A percentile compares a stretch with the other conserved stretches of the same genome.
Evolutionary conservation across 35 echinoderm and acorn worm species (phyloP).

Genomic region (Diadema setosum): DNA sequence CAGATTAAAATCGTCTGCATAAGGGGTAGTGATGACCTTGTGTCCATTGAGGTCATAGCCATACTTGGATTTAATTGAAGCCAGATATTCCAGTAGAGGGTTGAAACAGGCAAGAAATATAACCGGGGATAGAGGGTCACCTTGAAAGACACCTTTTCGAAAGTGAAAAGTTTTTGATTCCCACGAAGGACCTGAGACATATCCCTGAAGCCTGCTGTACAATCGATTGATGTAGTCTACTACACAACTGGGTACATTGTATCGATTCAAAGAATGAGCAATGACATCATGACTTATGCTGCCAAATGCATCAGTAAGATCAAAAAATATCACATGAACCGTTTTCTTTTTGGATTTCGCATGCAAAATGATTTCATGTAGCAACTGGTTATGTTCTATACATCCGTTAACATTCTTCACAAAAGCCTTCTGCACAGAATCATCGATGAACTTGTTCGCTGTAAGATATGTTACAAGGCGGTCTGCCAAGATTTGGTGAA

Average conservation of each 20-base stretch:
- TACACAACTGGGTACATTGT: background rate
- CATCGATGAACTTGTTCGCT: background rate
- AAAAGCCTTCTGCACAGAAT: conserved; percentile 11
- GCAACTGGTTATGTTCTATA: background rate
- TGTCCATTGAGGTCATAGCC: too few relatives aligned
- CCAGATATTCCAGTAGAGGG: too few relatives aligned
- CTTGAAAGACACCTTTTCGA: background rate
- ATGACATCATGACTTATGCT: background rate
- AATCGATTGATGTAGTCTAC: background rate
- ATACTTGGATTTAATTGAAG: too few relatives aligned
- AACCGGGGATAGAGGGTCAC: too few relatives aligned
- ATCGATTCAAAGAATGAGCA: background rate
- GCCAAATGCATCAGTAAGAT: background rate
- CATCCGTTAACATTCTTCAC: conserved; percentile 17
- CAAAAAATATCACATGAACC: background rate
- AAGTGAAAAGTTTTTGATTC: background rate
- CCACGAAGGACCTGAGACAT: background rate
- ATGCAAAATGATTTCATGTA: background rate
- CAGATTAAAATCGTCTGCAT: background rate
- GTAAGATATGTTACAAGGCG: conserved; percentile 3
- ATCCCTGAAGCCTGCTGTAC: too few relatives aligned
- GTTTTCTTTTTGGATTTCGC: background rate
- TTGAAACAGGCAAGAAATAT: too few relatives aligned
- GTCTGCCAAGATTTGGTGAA: conserved; percentile 25
- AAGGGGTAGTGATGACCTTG: too few relatives aligned